Conservation (phyloP, 2,113 vertebrate genomes). For the Mastomys natalensis region DNA sequence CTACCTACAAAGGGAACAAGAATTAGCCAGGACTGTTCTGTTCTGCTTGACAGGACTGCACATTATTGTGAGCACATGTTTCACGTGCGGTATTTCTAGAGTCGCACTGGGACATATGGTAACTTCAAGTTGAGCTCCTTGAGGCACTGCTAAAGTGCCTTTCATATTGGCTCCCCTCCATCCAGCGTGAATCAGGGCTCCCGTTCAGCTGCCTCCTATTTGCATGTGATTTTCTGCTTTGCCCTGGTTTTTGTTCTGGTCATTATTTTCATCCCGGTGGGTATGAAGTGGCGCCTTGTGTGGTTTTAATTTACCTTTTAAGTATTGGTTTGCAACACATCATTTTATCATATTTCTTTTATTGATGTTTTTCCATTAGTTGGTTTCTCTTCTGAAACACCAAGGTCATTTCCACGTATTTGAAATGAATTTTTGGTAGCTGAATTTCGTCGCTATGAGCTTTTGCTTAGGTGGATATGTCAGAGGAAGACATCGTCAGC, state of each 20-base stretch:
- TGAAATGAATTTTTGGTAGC: constrained; percentile 21
- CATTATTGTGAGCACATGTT: not conserved
- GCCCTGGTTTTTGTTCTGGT: not conserved
- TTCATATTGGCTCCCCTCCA: not conserved
- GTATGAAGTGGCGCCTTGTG: not conserved
- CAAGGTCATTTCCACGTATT: constrained; percentile 40
- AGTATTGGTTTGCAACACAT: constrained; percentile 21
- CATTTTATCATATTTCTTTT: constrained; percentile 43
- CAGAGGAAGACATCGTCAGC: not conserved
- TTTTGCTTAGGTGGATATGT: constrained; percentile 35
- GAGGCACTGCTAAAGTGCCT: not conserved
- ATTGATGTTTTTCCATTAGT: constrained; percentile 16
- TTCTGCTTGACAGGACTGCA: not conserved
- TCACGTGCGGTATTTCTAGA: constrained; percentile 10
- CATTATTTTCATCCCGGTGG: not conserved
- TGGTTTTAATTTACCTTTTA: constrained; percentile 46
- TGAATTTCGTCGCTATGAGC: not conserved
- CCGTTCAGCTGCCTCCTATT: not conserved
- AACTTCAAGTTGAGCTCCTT: constrained; percentile 2
- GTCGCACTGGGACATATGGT: not conserved
- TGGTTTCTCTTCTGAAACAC: constrained; percentile 27
- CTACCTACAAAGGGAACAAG: not conserved
- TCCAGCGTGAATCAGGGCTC: not conserved
- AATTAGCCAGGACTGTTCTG: not conserved
- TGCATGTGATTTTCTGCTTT: not conserved